These are phyloP conservation scores for Nephrocerus scutellatus DNA, from an alignment of 2,888 invertebrate species.

Conservation along the genomic window DNA sequence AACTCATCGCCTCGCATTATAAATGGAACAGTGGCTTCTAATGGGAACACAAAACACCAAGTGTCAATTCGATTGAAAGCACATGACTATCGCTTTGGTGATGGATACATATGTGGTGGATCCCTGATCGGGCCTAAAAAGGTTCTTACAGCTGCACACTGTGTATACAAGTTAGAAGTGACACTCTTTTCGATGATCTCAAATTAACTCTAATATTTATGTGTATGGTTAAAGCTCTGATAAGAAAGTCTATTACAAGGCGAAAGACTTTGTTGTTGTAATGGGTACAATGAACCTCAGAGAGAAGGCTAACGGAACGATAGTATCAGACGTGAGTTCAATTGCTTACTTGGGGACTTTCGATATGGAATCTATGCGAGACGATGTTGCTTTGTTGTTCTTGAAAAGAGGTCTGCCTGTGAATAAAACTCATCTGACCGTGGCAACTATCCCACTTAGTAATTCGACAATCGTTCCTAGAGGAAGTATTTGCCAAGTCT, in stretches of 20 bases:
- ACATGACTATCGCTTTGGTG: constrained; percentile 34
- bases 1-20: constrained; percentile 31
- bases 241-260: constrained; percentile 33
- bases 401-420: constrained; percentile 27
- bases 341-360: constrained; percentile 36
- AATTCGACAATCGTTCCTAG: constrained; percentile 22
- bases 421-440: constrained; percentile 29
- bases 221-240: too few species aligned
- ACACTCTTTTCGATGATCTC: too few species aligned
- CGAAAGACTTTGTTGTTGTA: constrained; percentile 38
- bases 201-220: too few species aligned
- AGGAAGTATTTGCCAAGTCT: constrained; percentile 35
- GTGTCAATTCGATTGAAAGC: constrained; percentile 38
- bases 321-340: constrained; percentile 35
- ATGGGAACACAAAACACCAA: constrained; percentile 30
- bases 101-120: constrained; percentile 42
- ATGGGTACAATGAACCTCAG: constrained; percentile 42
- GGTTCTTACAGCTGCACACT: constrained; percentile 43
- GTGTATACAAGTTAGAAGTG: constrained; percentile 37
- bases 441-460: constrained; percentile 31
- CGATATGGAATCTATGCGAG: constrained; percentile 33
- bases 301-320: constrained; percentile 32
- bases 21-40: constrained; percentile 33
- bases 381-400: constrained; percentile 41
- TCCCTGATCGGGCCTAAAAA: constrained; percentile 36